A percentile compares a stretch with the other conserved stretches of the same genome.
Evolutionary conservation across 2,113 vertebrate genomes (phyloP).

Genomic region (Donacobius atricapilla): DNA sequence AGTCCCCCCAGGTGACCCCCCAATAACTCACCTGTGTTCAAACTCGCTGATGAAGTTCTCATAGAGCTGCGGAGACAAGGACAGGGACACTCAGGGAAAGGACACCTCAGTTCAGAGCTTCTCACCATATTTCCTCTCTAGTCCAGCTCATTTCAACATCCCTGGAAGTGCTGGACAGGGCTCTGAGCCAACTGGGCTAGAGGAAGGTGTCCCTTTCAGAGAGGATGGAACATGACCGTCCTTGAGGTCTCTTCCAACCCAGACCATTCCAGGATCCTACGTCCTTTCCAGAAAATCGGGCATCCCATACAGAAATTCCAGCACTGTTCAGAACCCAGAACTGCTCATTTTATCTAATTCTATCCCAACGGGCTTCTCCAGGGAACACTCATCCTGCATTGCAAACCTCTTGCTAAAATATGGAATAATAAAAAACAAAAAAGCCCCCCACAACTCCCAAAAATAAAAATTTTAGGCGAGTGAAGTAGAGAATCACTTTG

Average conservation of each 20-base stretch:
- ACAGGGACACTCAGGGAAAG: neutral
- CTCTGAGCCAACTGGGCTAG: neutral
- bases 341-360: rapidly evolving
- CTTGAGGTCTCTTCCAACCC: neutral
- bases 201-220: neutral
- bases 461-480: rapidly evolving
- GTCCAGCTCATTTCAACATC: neutral
- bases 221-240: neutral
- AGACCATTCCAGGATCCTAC: neutral
- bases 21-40: conserved; percentile 90
- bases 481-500: rapidly evolving
- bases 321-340: neutral
- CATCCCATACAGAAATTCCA: neutral
- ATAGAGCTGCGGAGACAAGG: conserved; percentile 81
- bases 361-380: neutral
- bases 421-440: neutral
- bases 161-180: neutral
- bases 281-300: rapidly evolving
- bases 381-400: rapidly evolving
- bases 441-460: rapidly evolving
- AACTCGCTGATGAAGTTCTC: conserved; percentile 98
- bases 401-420: neutral
- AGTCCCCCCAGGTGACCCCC: neutral
- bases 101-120: rapidly evolving
- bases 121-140: rapidly evolving